phyloP scores from a whole-genome alignment of 2,797 vertebrate genomes.

The Rachycentron canadum region DNA sequence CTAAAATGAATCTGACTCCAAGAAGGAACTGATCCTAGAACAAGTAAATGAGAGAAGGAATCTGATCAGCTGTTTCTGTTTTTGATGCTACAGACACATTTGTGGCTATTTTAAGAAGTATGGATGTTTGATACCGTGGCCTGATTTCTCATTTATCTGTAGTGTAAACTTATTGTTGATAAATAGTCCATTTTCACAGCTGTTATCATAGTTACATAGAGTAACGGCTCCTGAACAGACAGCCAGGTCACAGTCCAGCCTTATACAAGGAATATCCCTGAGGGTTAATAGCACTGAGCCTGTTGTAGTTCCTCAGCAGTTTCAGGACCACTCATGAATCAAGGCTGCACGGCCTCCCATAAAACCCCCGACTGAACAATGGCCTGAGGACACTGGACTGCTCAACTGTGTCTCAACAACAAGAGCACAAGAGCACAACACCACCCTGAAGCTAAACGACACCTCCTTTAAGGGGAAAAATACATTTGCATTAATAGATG shows the following conservation, averaged over 20 bases:
- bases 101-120: background rate
- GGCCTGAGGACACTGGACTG: slow-evolving; percentile 33
- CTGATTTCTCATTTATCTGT: background rate
- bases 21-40: background rate
- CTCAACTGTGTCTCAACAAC: slow-evolving; percentile 28
- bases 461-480: background rate
- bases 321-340: slow-evolving; percentile 49
- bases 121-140: background rate
- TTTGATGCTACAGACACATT: background rate
- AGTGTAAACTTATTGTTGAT: background rate
- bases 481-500: no score
- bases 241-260: background rate
- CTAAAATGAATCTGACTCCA: background rate
- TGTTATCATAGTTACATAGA: background rate
- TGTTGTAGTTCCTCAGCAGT: slow-evolving; percentile 18
- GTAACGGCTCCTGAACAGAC: background rate
- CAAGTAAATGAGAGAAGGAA: background rate
- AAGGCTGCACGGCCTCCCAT: slow-evolving; percentile 33
- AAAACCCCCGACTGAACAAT: slow-evolving; percentile 7
- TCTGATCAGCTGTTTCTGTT: background rate
- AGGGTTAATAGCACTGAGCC: slow-evolving; percentile 3
- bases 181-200: background rate
- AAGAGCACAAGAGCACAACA: slow-evolving; percentile 5
- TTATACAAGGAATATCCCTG: slow-evolving; percentile 15
- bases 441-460: background rate